Percentiles rank a stretch among this genome's conserved stretches.
Evolutionary conservation across 2,113 vertebrate genomes (phyloP).

Genomic region (Taxidea taxus): DNA sequence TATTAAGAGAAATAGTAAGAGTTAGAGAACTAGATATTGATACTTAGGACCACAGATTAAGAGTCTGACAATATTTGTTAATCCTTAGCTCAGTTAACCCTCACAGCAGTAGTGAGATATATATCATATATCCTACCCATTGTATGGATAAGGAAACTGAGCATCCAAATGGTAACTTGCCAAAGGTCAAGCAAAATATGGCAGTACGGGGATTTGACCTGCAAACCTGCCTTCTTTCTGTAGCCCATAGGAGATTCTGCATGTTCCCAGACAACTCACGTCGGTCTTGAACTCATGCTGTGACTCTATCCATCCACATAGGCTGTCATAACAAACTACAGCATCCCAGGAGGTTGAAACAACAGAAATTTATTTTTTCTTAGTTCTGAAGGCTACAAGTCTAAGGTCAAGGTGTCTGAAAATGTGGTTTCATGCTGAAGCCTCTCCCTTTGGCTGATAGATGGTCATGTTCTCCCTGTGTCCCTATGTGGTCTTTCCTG

Average conservation of each 20-base stretch:
- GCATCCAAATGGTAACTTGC: neutral
- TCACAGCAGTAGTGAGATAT: neutral
- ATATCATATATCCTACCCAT: neutral
- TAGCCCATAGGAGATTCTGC: rapidly evolving
- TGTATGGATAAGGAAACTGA: neutral
- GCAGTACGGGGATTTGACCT: too few relatives aligned
- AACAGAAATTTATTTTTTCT: neutral
- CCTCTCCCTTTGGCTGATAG: neutral
- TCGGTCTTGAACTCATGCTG: too few relatives aligned
- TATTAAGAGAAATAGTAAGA: neutral
- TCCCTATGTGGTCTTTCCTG: rapidly evolving
- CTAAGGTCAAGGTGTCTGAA: neutral
- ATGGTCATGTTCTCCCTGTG: rapidly evolving
- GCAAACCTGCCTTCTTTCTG: neutral
- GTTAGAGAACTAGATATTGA: neutral
- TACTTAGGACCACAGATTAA: neutral
- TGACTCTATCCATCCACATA: rapidly evolving
- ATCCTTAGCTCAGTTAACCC: neutral
- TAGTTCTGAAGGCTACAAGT: neutral
- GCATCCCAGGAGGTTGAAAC: rapidly evolving
- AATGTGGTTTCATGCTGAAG: neutral
- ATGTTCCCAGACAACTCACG: rapidly evolving
- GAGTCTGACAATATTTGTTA: neutral
- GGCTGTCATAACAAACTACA: rapidly evolving
- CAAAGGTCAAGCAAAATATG: neutral